Percentiles rank a stretch among this genome's conserved stretches.
phyloP scores from a whole-genome alignment of 2,797 vertebrate species.

The Hippocampus kuda region DNA sequence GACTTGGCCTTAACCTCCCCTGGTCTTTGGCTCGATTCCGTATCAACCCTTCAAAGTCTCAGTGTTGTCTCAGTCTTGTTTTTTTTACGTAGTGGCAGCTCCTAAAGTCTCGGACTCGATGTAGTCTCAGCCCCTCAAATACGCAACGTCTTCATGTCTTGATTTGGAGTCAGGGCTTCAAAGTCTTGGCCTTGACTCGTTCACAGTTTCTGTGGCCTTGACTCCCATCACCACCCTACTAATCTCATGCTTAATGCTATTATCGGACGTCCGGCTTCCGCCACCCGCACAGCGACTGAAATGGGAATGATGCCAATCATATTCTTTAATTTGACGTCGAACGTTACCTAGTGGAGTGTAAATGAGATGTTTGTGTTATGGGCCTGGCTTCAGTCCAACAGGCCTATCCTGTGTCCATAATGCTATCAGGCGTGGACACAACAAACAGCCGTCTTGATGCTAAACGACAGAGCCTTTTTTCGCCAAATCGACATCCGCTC shows the following conservation, averaged over 20 bases:
- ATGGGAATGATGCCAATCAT: not conserved
- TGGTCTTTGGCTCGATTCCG: not conserved
- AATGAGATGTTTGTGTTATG: conserved; percentile 26
- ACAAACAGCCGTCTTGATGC: conserved; percentile 33
- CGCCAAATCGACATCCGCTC: conserved; percentile 27
- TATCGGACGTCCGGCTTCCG: not conserved
- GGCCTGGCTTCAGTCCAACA: conserved; percentile 26
- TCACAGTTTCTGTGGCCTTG: not conserved
- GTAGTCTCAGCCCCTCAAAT: not conserved
- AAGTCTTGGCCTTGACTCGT: not conserved
- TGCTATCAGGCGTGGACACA: conserved; percentile 32
- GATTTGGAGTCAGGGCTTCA: not conserved
- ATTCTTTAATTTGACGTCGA: not conserved
- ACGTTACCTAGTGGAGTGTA: conserved; percentile 14
- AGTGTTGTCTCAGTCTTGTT: too few relatives aligned
- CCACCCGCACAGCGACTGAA: conserved; percentile 4
- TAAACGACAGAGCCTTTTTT: conserved; percentile 28
- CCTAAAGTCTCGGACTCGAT: not conserved
- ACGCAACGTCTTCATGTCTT: not conserved
- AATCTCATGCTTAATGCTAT: not conserved
- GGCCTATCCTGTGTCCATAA: conserved; percentile 33
- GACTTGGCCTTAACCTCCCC: not conserved
- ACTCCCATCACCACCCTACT: not conserved
- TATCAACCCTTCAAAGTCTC: too few relatives aligned
- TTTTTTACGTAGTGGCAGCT: too few relatives aligned